phyloP scores from a whole-genome alignment of 2,797 vertebrate species.

The Myotis myotis region DNA sequence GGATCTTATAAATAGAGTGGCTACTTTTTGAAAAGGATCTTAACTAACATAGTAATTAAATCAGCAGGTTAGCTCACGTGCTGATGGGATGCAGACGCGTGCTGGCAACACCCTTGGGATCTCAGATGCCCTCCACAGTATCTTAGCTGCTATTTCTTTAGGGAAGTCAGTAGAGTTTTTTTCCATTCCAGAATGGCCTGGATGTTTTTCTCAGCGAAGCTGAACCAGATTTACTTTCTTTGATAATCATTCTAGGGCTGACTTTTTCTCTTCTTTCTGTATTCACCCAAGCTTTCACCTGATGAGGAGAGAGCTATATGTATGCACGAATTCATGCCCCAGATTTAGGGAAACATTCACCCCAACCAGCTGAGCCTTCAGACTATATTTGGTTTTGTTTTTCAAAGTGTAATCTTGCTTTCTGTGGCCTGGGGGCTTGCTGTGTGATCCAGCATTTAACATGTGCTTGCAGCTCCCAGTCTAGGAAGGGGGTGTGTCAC shows the following conservation, averaged over 20 bases:
- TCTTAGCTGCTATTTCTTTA: not conserved
- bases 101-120: not conserved
- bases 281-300: not conserved
- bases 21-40: conserved; percentile 34
- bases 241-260: not conserved
- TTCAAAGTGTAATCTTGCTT: conserved; percentile 20
- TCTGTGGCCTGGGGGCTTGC: not conserved
- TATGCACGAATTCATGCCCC: not conserved
- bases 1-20: not conserved
- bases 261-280: not conserved
- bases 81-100: not conserved
- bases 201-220: not conserved
- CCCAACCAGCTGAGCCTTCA: not conserved
- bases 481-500: not conserved
- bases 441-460: not conserved
- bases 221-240: not conserved
- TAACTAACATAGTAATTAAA: not conserved
- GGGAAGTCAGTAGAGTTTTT: not conserved
- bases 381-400: conserved; percentile 49
- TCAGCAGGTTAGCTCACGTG: not conserved
- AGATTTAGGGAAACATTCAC: not conserved
- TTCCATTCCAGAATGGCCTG: not conserved
- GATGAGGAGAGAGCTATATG: not conserved
- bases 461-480: not conserved
- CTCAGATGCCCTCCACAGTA: not conserved